Conservation (phyloP, 2,888 invertebrate genomes). For the Philopedon plagiatum region DNA sequence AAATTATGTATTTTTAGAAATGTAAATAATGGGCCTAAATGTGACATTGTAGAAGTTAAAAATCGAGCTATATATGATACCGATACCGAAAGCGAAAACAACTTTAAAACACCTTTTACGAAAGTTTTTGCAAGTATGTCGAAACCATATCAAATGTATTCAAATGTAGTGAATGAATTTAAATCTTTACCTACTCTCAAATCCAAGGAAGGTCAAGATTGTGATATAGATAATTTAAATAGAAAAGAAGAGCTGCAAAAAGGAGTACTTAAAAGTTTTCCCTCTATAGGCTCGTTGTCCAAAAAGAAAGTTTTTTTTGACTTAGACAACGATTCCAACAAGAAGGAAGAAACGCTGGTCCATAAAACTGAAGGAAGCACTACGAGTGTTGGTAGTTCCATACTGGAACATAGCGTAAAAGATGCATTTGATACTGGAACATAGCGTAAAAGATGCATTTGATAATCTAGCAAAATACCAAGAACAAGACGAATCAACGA, state of each 20-base stretch:
- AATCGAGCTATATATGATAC: constrained; percentile 58
- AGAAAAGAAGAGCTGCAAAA: constrained; percentile 63
- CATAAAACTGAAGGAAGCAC: constrained; percentile 53
- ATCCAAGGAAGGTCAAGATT: constrained; percentile 34
- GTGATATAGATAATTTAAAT: constrained; percentile 31
- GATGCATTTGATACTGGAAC: constrained; percentile 43
- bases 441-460: constrained; percentile 29
- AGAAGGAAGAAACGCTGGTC: constrained; percentile 26
- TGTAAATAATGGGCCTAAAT: constrained; percentile 23
- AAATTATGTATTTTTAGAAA: too few relatives aligned
- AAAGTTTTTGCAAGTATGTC: background rate
- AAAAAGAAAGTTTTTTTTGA: constrained; percentile 79
- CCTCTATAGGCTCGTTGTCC: constrained; percentile 71
- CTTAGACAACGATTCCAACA: constrained; percentile 69
- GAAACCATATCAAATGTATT: constrained; percentile 37
- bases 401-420: constrained; percentile 52
- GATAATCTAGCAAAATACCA: constrained; percentile 19
- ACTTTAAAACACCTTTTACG: background rate
- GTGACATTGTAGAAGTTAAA: constrained; percentile 52
- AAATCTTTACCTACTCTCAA: constrained; percentile 33
- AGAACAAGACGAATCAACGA: constrained; percentile 2
- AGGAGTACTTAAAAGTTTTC: constrained; percentile 74
- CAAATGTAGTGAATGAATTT: constrained; percentile 55
- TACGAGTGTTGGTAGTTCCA: constrained; percentile 57
- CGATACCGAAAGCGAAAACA: constrained; percentile 57